Evolutionary conservation across 2,113 vertebrate species (phyloP).

Genomic region (Hepsetus odoe): DNA sequence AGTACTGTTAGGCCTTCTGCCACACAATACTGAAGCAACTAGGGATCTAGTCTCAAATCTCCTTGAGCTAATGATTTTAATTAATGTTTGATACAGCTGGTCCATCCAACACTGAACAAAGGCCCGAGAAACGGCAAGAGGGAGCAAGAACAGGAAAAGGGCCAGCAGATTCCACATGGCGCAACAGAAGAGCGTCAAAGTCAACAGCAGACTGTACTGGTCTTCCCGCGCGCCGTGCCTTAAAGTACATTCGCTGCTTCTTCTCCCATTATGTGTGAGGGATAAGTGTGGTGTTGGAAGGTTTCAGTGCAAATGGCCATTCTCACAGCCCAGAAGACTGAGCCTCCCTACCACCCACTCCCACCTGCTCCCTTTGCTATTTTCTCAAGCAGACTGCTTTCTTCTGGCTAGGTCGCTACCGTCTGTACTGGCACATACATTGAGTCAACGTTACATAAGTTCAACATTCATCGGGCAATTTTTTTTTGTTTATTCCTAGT

Average conservation of each 20-base stretch:
- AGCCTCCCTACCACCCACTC: conserved; percentile 82
- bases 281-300: conserved; percentile 71
- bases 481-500: conserved; percentile 39
- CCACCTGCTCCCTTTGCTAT: conserved; percentile 84
- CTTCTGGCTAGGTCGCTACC: conserved; percentile 78
- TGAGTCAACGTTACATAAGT: conserved; percentile 76
- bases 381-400: conserved; percentile 78
- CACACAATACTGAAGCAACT: conserved; percentile 26
- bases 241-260: conserved; percentile 74
- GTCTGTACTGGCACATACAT: conserved; percentile 79
- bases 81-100: conserved; percentile 40
- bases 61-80: conserved; percentile 40
- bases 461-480: conserved; percentile 56
- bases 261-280: conserved; percentile 62
- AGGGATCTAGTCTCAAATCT: conserved; percentile 26
- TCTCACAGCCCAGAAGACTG: conserved; percentile 83
- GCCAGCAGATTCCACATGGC: conserved; percentile 72
- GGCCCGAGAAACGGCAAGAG: conserved; percentile 15
- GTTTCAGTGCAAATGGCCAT: conserved; percentile 81
- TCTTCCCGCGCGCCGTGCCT: conserved; percentile 68
- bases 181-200: conserved; percentile 74
- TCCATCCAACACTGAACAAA: conserved; percentile 42
- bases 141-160: conserved; percentile 50
- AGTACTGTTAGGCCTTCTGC: conserved; percentile 13
- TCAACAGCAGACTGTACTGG: conserved; percentile 76